Conservation (phyloP, 2,797 vertebrate genomes). For the Falco columbarius region DNA sequence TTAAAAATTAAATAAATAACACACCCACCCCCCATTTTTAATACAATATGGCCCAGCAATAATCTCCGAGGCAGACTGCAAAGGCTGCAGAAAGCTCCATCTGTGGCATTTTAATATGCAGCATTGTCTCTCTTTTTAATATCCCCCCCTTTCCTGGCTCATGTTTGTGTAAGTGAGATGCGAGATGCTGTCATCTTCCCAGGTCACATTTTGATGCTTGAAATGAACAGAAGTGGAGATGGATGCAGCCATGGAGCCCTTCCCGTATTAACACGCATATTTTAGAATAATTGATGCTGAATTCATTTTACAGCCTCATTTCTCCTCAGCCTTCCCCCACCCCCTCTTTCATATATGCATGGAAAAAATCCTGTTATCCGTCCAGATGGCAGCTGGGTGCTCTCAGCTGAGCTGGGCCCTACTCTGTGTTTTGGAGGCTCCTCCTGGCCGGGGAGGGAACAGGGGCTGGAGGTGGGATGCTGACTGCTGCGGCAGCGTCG, state of each 20-base stretch:
- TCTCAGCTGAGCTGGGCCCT: constrained; percentile 24
- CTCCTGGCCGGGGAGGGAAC: neutral
- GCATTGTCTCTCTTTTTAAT: constrained; percentile 47
- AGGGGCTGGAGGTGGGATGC: neutral
- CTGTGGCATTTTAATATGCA: constrained; percentile 62
- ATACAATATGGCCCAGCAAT: constrained; percentile 63
- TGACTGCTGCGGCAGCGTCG: rapidly evolving
- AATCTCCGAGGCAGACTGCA: constrained; percentile 45
- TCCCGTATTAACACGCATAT: constrained; percentile 61
- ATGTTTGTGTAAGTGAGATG: constrained; percentile 20
- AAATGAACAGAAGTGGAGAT: constrained; percentile 35
- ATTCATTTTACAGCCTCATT: constrained; percentile 52
- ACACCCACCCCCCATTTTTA: constrained; percentile 38
- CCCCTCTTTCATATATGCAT: constrained; percentile 6
- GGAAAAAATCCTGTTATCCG: constrained; percentile 53
- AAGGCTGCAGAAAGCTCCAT: constrained; percentile 49
- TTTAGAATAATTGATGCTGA: constrained; percentile 70
- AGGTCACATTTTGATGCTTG: constrained; percentile 40
- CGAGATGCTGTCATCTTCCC: constrained; percentile 35
- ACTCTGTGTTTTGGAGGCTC: neutral
- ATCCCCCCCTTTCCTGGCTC: constrained; percentile 3
- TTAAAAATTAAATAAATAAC: constrained; percentile 74
- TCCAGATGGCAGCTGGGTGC: constrained; percentile 71
- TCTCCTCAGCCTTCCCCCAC: constrained; percentile 38
- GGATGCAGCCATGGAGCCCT: constrained; percentile 26